A percentile compares a stretch with the other conserved stretches of the same genome.
phyloP scores from a whole-genome alignment of 1,140 invertebrate genomes.

The Armadillidium nasatum region DNA sequence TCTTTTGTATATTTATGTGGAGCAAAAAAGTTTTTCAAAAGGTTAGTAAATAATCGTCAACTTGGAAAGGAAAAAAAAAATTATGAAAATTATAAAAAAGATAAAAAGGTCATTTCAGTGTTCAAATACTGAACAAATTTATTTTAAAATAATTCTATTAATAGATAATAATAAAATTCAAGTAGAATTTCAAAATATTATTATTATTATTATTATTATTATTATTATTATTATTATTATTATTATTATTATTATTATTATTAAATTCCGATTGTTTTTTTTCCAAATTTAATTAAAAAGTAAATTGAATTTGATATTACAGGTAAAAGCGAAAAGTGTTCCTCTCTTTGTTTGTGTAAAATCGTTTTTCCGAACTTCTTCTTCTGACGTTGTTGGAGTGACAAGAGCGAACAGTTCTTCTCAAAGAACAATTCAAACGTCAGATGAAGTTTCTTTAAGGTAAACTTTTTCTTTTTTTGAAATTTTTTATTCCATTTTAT shows the following conservation, averaged over 20 bases:
- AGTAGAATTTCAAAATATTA: too few relatives aligned
- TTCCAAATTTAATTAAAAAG: too few relatives aligned
- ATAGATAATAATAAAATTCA: too few relatives aligned
- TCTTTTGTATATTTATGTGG: slow-evolving; percentile 80
- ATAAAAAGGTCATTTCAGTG: neutral
- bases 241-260: too few relatives aligned
- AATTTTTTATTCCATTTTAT: too few relatives aligned
- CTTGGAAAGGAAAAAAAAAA: neutral
- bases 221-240: too few relatives aligned
- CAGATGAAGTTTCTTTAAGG: neutral
- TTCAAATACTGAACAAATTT: too few relatives aligned
- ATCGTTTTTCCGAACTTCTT: neutral
- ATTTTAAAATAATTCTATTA: too few relatives aligned
- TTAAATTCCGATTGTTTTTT: too few relatives aligned
- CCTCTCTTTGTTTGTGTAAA: neutral
- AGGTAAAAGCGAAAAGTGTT: neutral
- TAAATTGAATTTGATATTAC: neutral
- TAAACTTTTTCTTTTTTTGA: too few relatives aligned
- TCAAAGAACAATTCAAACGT: neutral
- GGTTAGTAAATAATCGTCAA: neutral
- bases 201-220: too few relatives aligned
- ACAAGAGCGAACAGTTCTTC: neutral
- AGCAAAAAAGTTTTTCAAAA: slow-evolving; percentile 54
- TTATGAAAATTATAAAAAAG: neutral
- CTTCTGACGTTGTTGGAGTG: neutral